phyloP scores from a whole-genome alignment of 1,140 invertebrate species.

The Macrostomum lignano region DNA sequence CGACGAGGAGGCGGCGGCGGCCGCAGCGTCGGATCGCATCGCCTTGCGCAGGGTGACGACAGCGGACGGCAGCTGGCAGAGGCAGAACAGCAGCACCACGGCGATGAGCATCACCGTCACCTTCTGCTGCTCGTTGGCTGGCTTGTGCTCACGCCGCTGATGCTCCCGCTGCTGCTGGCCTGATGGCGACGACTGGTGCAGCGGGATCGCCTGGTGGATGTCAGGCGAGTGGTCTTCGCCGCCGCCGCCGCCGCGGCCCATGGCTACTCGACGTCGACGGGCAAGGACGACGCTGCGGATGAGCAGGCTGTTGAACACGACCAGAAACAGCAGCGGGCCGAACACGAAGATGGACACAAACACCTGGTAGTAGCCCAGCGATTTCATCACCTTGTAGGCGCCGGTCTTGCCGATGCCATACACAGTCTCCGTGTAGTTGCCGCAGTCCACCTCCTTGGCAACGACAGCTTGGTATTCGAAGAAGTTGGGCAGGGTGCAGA shows the following conservation, averaged over 20 bases:
- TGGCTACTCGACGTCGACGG: too few species aligned
- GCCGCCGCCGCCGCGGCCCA: slow-evolving; percentile 37
- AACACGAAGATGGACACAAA: slow-evolving; percentile 37
- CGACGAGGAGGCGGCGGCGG: too few species aligned
- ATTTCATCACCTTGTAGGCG: slow-evolving; percentile 32
- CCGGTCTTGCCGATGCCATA: slow-evolving; percentile 10
- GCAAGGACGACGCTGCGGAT: too few species aligned
- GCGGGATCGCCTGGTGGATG: slow-evolving; percentile 33
- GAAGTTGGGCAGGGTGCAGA: slow-evolving; percentile 36
- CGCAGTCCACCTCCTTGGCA: slow-evolving; percentile 6
- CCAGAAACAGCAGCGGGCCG: too few species aligned
- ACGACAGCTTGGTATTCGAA: too few species aligned
- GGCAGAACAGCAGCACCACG: slow-evolving; percentile 44
- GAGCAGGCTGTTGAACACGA: slow-evolving; percentile 41
- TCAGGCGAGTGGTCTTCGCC: too few species aligned
- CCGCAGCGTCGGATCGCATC: slow-evolving; percentile 29
- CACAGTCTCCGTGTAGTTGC: background rate
- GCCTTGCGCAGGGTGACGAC: slow-evolving; percentile 43
- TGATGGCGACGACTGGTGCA: slow-evolving; percentile 10
- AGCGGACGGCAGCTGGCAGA: too few species aligned
- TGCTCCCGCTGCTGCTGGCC: slow-evolving; percentile 9
- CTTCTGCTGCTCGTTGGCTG: slow-evolving; percentile 23
- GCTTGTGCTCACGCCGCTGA: slow-evolving; percentile 11
- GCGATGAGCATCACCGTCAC: slow-evolving; percentile 45
- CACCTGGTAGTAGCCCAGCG: slow-evolving; percentile 37